Evolutionary conservation across 2,113 vertebrate genomes (phyloP), one percentile per base, ranked within the genome.

Genomic region (Odontesthes bonariensis): DNA sequence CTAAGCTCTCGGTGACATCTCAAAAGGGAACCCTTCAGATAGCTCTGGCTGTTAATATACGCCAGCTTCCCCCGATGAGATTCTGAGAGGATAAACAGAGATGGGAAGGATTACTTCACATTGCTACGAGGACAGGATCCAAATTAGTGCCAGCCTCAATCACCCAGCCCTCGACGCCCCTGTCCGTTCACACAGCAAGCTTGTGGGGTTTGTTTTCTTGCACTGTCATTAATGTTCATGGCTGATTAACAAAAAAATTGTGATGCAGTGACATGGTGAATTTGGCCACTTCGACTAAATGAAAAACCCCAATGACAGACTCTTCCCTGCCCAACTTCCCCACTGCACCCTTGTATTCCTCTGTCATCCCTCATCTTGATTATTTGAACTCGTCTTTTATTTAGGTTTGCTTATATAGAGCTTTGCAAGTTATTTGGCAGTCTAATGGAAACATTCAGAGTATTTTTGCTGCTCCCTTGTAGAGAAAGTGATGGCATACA

Each of bases 11-110:
- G 68, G 70, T 76, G 44, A 84, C 82, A 32, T 92, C 91, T 92
- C 86, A 87, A 85, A 89, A 82, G 75, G 64, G 82, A 89, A 75
- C 78, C 72, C 83, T 88, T 92, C 79, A 93, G 91, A 92, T 89
- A 80, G 69, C 74, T 82, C 77, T 81, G 68, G 75, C 88, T 92
- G 84, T 86, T 90, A 88, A 88, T 91, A 84, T 88, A 78, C 64
- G 81, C 74, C 71, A 77, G 77, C 85, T 88, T 80, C 84, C 84
- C 86, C 82, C 80, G 67, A 92, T 92, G 88, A 93, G 93, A 93
- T 92, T 89, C 79, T 81, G 87, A 91, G 87, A 81, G 89, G 90
- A 93, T 89, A 90, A 90, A 90, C 85, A 89, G 85, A 92, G 88
- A 90, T 91, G 86, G 88, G 85, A 82, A 87, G 93, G 92, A 93